Conservation (phyloP, 2,888 invertebrate species). For the Hartigia nigra region DNA sequence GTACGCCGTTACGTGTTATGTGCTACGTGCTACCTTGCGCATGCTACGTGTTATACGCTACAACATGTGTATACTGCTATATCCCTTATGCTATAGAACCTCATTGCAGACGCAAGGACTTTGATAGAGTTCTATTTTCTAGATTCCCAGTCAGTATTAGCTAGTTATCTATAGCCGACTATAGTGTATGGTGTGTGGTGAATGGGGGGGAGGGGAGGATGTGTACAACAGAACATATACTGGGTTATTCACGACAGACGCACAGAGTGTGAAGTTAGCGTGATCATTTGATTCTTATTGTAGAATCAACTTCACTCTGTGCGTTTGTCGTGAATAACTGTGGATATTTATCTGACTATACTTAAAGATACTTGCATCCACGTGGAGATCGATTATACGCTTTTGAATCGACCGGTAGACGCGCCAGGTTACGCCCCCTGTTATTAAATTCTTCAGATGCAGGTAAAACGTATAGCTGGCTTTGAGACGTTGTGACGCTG, state of each 20-base stretch:
- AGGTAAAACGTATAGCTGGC: slow-evolving; percentile 31
- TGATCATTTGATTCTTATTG: too few relatives aligned
- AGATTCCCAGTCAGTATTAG: not conserved
- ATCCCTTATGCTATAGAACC: not conserved
- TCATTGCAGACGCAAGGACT: not conserved
- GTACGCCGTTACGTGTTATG: not conserved
- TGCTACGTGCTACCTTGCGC: too few relatives aligned
- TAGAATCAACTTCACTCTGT: too few relatives aligned
- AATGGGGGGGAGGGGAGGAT: not conserved
- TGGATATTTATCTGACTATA: not conserved
- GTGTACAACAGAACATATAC: too few relatives aligned
- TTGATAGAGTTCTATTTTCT: not conserved
- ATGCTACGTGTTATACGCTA: too few relatives aligned
- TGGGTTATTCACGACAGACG: too few relatives aligned
- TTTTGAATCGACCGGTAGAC: not conserved
- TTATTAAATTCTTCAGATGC: slow-evolving; percentile 31
- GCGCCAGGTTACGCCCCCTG: not conserved
- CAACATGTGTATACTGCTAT: not conserved
- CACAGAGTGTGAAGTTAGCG: too few relatives aligned
- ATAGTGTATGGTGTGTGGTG: not conserved
- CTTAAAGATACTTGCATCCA: not conserved
- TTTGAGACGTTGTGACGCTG: not conserved
- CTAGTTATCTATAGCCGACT: not conserved
- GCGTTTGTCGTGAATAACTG: too few relatives aligned
- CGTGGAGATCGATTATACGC: not conserved